A percentile compares a stretch with the other conserved stretches of the same genome.
Conservation (phyloP, 2,797 vertebrate species). For the Lutjanus argentimaculatus region DNA sequence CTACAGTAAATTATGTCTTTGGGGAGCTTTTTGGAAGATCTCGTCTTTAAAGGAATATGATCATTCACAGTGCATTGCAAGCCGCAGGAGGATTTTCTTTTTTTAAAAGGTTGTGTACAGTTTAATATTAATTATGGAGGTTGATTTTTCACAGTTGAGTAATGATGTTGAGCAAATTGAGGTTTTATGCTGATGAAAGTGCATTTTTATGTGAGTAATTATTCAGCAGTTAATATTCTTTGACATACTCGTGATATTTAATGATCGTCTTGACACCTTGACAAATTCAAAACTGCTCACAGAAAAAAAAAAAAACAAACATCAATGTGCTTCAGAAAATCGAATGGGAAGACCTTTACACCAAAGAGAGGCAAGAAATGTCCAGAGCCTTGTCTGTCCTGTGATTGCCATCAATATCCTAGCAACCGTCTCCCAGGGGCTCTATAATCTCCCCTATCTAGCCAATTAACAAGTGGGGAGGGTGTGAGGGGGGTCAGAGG, state of each 20-base stretch:
- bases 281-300: slow-evolving; percentile 1
- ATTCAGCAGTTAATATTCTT: not conserved
- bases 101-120: slow-evolving; percentile 30
- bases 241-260: slow-evolving; percentile 17
- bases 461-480: slow-evolving; percentile 71
- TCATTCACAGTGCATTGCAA: slow-evolving; percentile 40
- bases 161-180: slow-evolving; percentile 2
- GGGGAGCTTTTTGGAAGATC: slow-evolving; percentile 53
- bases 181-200: not conserved
- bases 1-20: slow-evolving; percentile 62
- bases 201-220: not conserved
- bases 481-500: slow-evolving; percentile 34
- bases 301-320: not conserved
- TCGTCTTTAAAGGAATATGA: slow-evolving; percentile 51
- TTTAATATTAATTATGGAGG: not conserved
- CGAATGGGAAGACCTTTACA: slow-evolving; percentile 58
- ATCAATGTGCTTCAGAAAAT: slow-evolving; percentile 38
- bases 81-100: slow-evolving; percentile 24
- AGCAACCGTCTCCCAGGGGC: slow-evolving; percentile 71
- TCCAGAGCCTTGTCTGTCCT: slow-evolving; percentile 44
- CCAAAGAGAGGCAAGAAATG: slow-evolving; percentile 40
- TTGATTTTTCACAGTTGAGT: slow-evolving; percentile 36
- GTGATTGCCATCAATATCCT: slow-evolving; percentile 71
- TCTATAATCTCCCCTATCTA: slow-evolving; percentile 73
- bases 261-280: not conserved